Base-by-base conservation (phyloP, 30 jellyfish, hydroid and myxozoan genomes). In the Catostylus mosaicus region DNA sequence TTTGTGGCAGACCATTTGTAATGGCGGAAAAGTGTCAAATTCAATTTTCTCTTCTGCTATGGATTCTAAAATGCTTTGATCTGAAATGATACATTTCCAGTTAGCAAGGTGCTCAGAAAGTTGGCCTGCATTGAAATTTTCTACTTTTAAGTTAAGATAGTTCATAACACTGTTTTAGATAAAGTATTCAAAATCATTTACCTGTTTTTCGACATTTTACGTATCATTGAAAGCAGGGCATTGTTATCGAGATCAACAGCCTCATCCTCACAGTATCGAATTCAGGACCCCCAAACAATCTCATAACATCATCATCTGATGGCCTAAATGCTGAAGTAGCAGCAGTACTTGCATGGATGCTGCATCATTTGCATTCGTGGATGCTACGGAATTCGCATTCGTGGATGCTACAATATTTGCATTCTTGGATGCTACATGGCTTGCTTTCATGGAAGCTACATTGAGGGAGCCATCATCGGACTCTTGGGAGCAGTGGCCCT, bases 71-170 rank as follows among this genome's bases (percentile, higher is more conserved):
- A 71, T 73, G 64, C 43, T 45, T 43, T 54, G 74, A 43, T 83
- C 82, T 70, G 88, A 83, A 47, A 88, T 82, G 24, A 82, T 30
- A 33, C 18, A 46, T 36, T 70, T 54, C 86, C 92, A 82, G 50
- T 31, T 16, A 1, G 50, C n/a, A 33, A 67, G 20, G 22, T 70
- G 37, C 30, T 29, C 59, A 31, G 79, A 60, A 40, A 82, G 51
- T 68, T 82, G 92, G 24, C 92, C 92, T 70, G 85, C 90, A 34
- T 46, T 32, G 45, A 64, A 80, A 35, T 29, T 32, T 64, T 45
- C 12, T 6, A 80, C 90, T 54, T 34, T 30, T 19, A 26, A 52
- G 20, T 2, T 50, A 2, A 82, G 54, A 27, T 67, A 50, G 0
- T 52, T 22, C n/a, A 67, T 36, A 19, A 82, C 50, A 64, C 9